Base-by-base conservation (phyloP, 2,113 vertebrate genomes). In the Chrysochloris asiatica region DNA sequence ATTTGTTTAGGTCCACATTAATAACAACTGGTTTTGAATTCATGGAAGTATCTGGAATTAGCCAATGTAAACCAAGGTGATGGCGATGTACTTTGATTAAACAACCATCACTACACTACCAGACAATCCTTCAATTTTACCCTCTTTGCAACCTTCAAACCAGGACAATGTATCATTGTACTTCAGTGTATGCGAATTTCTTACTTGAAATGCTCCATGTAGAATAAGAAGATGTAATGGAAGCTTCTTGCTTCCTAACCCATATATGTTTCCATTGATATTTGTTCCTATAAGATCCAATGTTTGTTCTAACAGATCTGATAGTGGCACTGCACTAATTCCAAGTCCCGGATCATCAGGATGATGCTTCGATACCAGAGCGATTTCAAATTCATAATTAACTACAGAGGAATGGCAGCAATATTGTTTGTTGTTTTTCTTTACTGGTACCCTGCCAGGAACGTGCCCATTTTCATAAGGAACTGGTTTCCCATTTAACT, bases 21-120 rank as follows among this genome's bases (percentile, higher is more conserved):
- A 99, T 56, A 7, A 97, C 79, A 94, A 98, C 98, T 21, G 99
- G 96, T 89, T 98, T 98, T 76, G 97, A 98, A 86, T 98, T 98
- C 71, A 99, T 97, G 43, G 97, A 92, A 0, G 98, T 96, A 12
- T 98, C 98, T 24, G 95, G 96, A 22, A 98, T 96, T 0, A 99
- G 99, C 99, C 99, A 99, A 56, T 94, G 86, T 93, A 99, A 98
- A 10, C 99, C 98, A 95, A 99, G 98, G 96, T 99, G 99, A 94
- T 99, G 99, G n/a, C 99, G 99, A 96, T 99, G 99, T 54, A 99
- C 97, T 99, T 99, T n/a, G n/a, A n/a, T n/a, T n/a, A n/a, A n/a
- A n/a, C n/a, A n/a, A n/a, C n/a, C n/a, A n/a, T n/a, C n/a, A n/a
- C n/a, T n/a, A n/a, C n/a, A n/a, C n/a, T n/a, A n/a, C n/a, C n/a